These are phyloP conservation scores for Uria lomvia DNA, from an alignment of 2,113 vertebrate species.

Conservation along the genomic window DNA sequence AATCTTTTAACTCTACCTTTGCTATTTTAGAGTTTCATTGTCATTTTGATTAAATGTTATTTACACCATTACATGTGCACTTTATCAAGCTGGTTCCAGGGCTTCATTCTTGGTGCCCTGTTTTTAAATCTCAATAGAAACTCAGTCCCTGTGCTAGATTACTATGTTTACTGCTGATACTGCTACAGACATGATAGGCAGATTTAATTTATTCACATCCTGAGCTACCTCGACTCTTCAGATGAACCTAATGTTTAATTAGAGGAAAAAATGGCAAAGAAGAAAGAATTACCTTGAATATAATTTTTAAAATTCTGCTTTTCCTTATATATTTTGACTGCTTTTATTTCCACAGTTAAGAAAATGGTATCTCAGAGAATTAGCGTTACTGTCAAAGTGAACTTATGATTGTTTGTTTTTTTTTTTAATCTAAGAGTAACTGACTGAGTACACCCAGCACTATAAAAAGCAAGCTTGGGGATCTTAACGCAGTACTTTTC, in stretches of 20 bases:
- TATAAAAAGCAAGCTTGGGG: background rate
- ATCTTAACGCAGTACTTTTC: background rate
- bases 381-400: background rate
- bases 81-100: background rate
- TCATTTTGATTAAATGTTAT: background rate
- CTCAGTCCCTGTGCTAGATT: background rate
- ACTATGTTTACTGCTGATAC: background rate
- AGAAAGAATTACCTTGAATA: background rate
- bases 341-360: background rate
- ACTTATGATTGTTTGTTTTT: too few species aligned
- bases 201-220: background rate
- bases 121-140: background rate
- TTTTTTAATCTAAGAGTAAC: background rate
- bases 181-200: background rate
- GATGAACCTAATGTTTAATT: background rate
- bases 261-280: background rate
- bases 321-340: background rate
- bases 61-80: background rate
- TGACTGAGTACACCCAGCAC: background rate
- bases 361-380: background rate
- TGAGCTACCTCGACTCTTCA: background rate
- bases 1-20: background rate
- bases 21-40: background rate
- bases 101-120: background rate
- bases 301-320: background rate